Base-by-base conservation (phyloP, 64 coral and sea anemone species). In the Montipora efflorescens region DNA sequence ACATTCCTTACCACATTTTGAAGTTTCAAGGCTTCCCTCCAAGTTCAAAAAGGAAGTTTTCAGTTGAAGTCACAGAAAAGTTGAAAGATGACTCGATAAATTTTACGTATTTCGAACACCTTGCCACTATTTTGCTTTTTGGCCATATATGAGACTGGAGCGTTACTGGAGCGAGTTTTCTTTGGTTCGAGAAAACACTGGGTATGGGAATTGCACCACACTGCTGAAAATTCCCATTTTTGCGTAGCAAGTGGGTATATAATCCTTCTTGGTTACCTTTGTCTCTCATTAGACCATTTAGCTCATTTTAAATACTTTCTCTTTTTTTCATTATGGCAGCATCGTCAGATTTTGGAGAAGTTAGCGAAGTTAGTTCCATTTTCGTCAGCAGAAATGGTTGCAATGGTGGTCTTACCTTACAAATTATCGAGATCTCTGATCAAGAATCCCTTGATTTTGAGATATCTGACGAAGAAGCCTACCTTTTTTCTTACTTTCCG, bases 141-240 rank as follows among this genome's bases (percentile, higher is more conserved):
- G n/a, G 18, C 14, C 20, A 7, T 59, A 46, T 19, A 1, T 5
- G 82, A 46, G 82, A 50, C 47, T 28, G 28, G 36, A 36, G 28
- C 28, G 28, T 36, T 36, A 36, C 28, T 86, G 82, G 62, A 68
- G 14, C 61, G 82, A 70, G 66, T 9, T 48, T 80, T 59, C 8
- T 10, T 10, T 67, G 18, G 18, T 70, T 64, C 66, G 64, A 72
- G 66, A 46, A 71, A 13, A 50, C 7, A 50, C 46, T 72, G 82
- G 62, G 11, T 6, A 70, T 7, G 28, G 50, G 2, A 7, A 85
- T 85, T 86, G 82, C 82, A 86, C 82, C 82, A 84, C 81, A 68
- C n/a, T 5, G 2, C 57, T 36, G 59, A 83, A 83, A 66, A 23
- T 62, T 44, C 1, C 53, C 47, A 84, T 84, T 84, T 84, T 84